Evolutionary conservation across 2,113 vertebrate species (phyloP).

Genomic region (Neodon shergylaensis): DNA sequence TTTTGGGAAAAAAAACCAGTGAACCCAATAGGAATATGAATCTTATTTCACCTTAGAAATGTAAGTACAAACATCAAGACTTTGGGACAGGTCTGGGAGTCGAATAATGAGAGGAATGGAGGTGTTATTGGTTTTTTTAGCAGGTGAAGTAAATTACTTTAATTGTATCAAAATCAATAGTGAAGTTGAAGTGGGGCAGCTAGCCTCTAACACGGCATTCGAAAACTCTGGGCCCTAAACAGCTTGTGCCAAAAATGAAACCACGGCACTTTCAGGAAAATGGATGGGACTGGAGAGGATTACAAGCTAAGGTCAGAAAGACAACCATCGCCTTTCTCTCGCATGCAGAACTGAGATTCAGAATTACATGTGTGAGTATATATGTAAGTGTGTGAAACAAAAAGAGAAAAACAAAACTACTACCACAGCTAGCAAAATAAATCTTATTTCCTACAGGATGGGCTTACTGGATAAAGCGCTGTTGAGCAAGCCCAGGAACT

Average conservation of each 20-base stretch:
- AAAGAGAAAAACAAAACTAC: background rate
- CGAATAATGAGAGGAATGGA: background rate
- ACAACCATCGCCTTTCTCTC: background rate
- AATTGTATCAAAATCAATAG: background rate
- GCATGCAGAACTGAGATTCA: background rate
- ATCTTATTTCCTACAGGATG: background rate
- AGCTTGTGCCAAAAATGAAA: background rate
- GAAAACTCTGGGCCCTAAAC: background rate
- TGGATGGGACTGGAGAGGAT: background rate
- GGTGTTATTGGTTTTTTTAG: background rate
- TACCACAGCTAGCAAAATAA: background rate
- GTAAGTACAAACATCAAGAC: background rate
- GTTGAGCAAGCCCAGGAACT: background rate
- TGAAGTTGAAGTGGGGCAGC: background rate
- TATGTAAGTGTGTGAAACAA: background rate
- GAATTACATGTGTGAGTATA: too few relatives aligned
- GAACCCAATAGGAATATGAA: background rate
- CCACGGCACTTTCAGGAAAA: background rate
- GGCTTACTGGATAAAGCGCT: background rate
- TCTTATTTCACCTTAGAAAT: background rate
- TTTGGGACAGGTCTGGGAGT: background rate
- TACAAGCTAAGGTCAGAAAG: background rate
- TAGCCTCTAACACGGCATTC: background rate
- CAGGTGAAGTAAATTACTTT: background rate
- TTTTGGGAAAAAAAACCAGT: background rate